Evolutionary conservation across 2,888 invertebrate genomes (phyloP).

Genomic region (Papilio protenor): DNA sequence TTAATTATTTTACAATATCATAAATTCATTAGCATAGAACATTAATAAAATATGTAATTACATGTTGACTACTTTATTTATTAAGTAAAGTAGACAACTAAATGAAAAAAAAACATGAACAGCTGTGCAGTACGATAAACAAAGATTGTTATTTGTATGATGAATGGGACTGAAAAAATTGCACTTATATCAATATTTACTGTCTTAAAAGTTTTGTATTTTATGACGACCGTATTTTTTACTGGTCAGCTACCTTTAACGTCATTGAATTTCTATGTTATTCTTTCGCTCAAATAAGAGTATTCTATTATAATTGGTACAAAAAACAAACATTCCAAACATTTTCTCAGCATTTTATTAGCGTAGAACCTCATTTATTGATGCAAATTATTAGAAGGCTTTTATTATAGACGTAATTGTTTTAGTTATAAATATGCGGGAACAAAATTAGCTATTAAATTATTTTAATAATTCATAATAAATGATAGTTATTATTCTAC

Average conservation of each 20-base stretch:
- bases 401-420: background rate
- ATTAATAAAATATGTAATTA: conserved; percentile 5
- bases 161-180: background rate
- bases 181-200: too few species aligned
- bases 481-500: background rate
- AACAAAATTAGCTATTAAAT: background rate
- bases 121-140: conserved; percentile 4
- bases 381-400: background rate
- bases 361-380: background rate
- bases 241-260: background rate
- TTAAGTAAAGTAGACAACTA: background rate
- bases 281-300: too few species aligned
- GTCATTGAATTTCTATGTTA: too few species aligned
- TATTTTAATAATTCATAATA: background rate
- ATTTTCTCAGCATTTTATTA: too few species aligned
- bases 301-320: too few species aligned
- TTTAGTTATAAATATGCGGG: background rate
- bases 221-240: background rate
- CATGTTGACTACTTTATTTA: background rate
- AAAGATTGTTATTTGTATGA: background rate
- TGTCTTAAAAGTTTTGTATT: background rate
- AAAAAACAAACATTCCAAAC: too few species aligned
- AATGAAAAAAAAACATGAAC: conserved; percentile 20
- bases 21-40: conserved; percentile 23
- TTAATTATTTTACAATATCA: conserved; percentile 18